Base-by-base conservation (phyloP, 2,113 vertebrate genomes). In the Perccottus glenii region DNA sequence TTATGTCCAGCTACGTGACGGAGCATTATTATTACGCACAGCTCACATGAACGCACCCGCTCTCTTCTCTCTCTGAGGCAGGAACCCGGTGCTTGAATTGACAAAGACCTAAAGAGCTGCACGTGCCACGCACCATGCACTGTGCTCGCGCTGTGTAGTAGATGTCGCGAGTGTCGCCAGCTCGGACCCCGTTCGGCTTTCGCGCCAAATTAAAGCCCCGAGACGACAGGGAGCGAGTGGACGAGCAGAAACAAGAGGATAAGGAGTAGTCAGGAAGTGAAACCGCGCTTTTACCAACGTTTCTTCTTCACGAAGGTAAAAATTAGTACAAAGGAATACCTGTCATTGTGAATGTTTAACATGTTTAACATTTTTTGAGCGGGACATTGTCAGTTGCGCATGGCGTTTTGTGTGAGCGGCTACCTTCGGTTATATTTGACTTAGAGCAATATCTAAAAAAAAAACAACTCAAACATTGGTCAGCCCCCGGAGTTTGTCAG, bases 261-360 rank as follows among this genome's bases (percentile, higher is more conserved):
- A 45, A 19, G 16, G 19, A 44, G 11, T 7, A 67, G 19, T 64
- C 6, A 12, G 27, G 7, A 15, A 60, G 49, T 11, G 3, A 38
- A 27, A 35, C 44, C 3, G 16, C 4, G 49, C n/a, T 33, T 44
- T 48, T 11, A 11, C 64, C 32, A 3, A 42, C 64, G 40, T 74
- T 66, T 79, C 78, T 78, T 84, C 78, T 71, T 52, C 27, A 60
- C 19, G 64, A 84, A 90, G 87, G 90, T 86, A 81, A 73, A 36
- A 36, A 11, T 47, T n/a, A 0, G 19, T 27, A 27, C 1, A 27
- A 27, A 27, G 1, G 19, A 27, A 27, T 3, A 27, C 19, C 19
- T 27, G 19, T 27, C 19, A 27, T 27, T 27, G 19, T 27, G 19
- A 27, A 27, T 27, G 19, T 27, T 27, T 27, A 27, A 27, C 19